A percentile compares a stretch with the other conserved stretches of the same genome.
Conservation (phyloP, 1,140 invertebrate genomes). For the Drosophila truncata region DNA sequence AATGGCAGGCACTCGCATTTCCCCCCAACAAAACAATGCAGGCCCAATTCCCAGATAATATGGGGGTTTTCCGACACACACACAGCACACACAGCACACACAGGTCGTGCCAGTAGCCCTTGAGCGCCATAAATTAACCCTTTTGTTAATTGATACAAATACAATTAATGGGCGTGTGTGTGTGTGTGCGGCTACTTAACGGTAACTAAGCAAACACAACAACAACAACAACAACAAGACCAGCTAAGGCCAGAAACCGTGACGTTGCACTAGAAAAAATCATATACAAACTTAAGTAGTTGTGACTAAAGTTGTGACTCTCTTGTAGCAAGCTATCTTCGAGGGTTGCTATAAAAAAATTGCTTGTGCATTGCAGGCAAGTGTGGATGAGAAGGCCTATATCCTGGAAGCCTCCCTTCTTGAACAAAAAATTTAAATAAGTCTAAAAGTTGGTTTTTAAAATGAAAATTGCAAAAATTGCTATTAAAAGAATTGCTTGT, state of each 20-base stretch:
- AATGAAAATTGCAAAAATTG: too few relatives aligned
- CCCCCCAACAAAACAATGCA: constrained; percentile 45
- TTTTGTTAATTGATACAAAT: constrained; percentile 85
- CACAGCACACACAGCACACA: background rate
- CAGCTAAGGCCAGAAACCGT: constrained; percentile 39
- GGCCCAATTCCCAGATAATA: constrained; percentile 3
- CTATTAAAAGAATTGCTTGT: background rate
- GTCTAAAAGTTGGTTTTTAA: too few relatives aligned
- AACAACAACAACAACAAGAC: constrained; percentile 53
- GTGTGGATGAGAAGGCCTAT: too few relatives aligned
- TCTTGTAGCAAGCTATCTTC: background rate
- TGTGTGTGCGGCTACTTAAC: constrained; percentile 66
- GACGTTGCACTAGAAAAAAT: constrained; percentile 21
- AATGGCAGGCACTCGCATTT: constrained; percentile 32
- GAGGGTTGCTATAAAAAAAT: too few relatives aligned
- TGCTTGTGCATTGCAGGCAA: too few relatives aligned
- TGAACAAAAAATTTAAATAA: too few relatives aligned
- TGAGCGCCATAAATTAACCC: constrained; percentile 84
- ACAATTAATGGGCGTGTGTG: constrained; percentile 71
- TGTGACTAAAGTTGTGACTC: background rate
- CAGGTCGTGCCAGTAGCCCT: constrained; percentile 58
- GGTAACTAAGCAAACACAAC: constrained; percentile 77
- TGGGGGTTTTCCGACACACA: constrained; percentile 1
- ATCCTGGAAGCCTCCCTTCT: too few relatives aligned
- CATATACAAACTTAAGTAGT: background rate